Evolutionary conservation across 2,113 vertebrate genomes (phyloP).

Genomic region (Thryonomys swinderianus): DNA sequence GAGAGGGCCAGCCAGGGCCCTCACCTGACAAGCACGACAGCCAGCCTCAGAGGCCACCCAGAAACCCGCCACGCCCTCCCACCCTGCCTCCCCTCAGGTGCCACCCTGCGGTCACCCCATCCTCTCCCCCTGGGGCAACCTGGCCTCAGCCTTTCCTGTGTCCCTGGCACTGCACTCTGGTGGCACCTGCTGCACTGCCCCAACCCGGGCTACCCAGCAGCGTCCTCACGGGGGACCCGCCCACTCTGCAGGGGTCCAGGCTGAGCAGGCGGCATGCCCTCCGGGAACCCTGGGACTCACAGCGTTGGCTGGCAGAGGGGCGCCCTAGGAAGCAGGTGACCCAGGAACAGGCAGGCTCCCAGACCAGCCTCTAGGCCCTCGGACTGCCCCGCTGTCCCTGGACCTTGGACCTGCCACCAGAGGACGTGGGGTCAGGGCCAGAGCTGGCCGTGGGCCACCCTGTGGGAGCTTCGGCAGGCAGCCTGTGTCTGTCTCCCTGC

Average conservation of each 20-base stretch:
- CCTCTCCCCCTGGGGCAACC: neutral
- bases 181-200: neutral
- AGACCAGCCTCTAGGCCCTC: neutral
- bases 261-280: neutral
- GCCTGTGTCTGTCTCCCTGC: rapidly evolving
- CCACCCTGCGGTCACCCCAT: neutral
- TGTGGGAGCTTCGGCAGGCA: rapidly evolving
- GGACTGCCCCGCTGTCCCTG: neutral
- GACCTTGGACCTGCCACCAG: rapidly evolving
- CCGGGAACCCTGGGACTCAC: neutral
- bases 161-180: neutral
- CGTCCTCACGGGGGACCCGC: neutral
- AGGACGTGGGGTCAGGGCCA: neutral
- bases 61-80: neutral
- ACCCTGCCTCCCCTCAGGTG: neutral
- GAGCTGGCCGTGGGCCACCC: no score
- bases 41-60: neutral
- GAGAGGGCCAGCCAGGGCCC: neutral
- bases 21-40: neutral
- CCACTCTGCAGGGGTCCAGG: no score
- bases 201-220: rapidly evolving
- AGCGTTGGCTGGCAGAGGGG: neutral
- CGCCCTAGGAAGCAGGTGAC: neutral
- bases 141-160: rapidly evolving
- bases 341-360: neutral